Evolutionary conservation across 92 coral and sea anemone genomes (phyloP), one percentile per base, ranked within the genome.

Genomic region (Palythoa grandiflora): DNA sequence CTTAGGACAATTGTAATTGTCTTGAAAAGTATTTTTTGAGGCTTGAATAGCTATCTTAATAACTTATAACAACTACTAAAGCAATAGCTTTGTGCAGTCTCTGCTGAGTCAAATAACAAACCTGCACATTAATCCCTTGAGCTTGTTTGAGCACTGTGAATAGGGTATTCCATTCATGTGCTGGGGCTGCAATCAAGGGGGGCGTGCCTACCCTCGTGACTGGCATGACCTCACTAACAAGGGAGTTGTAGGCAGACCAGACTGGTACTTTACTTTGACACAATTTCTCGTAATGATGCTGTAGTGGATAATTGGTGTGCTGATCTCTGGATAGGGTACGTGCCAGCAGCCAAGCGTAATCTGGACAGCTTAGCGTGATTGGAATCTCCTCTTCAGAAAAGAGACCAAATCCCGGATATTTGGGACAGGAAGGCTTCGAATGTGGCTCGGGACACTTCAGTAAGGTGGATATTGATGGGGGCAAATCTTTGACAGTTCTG

Each of bases 311-410:
- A 54, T 15, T 9, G 9, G 60, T 54, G 15, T 54, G 60, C 60
- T 54, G 60, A 54, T 28, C 28, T 28, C 28, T 28, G 19, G 93
- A 73, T 10, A 91, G 47, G 83, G 77, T 79, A 35, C 91, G 85
- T 19, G 76, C 83, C 37, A 91, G 91, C 12, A 91, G 83, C 91
- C 93, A 91, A n/a, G 88, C 91, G 52, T 44, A 91, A 55, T 88
- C 88, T 74, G 15, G 2, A 54, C 60, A 54, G 60, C 16, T 54
- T 15, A 6, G 60, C 9, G 60, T 3, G 60, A 54, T 54, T 54
- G 60, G 60, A 12, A 54, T 54, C 9, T 54, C 60, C 60, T 54
- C 60, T 6, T 54, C 60, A 12, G 60, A 6, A 54, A 54, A 54
- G 60, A 54, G 12, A 15, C 60, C 10, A 54, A 83, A 83, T 8